Evolutionary conservation across 2,113 vertebrate genomes (phyloP).

Genomic region (Eretmochelys imbricata): DNA sequence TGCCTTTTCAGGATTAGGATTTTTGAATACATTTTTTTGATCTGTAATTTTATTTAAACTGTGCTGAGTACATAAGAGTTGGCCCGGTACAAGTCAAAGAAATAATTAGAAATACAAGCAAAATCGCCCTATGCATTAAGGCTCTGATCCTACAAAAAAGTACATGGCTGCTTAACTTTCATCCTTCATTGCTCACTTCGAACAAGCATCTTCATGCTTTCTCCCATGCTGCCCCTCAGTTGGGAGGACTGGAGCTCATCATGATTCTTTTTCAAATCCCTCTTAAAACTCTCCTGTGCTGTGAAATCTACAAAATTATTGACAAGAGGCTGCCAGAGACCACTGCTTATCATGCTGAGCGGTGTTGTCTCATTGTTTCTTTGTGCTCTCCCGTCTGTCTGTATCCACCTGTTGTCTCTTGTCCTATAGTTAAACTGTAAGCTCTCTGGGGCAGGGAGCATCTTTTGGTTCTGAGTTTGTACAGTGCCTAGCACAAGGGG

Average conservation of each 20-base stretch:
- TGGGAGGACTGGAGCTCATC: fast-evolving
- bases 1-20: conserved; percentile 2
- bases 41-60: conserved; percentile 18
- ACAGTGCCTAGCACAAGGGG: conserved; percentile 7
- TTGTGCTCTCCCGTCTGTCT: not conserved
- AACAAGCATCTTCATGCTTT: not conserved
- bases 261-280: not conserved
- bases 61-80: not conserved
- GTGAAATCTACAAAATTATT: not conserved
- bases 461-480: not conserved
- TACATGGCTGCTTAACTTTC: not conserved
- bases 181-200: not conserved
- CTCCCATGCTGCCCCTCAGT: not conserved
- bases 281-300: not conserved
- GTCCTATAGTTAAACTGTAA: not conserved
- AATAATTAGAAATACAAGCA: not conserved
- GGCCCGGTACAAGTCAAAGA: not conserved
- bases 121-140: not conserved
- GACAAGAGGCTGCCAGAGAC: not conserved
- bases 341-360: not conserved
- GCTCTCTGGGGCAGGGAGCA: not conserved
- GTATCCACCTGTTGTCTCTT: not conserved
- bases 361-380: not conserved
- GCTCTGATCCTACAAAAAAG: not conserved
- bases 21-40: conserved; percentile 28